Percentiles rank a stretch among this genome's conserved stretches.
Conservation (phyloP, 2,113 vertebrate genomes). For the Ranitomeya imitator region DNA sequence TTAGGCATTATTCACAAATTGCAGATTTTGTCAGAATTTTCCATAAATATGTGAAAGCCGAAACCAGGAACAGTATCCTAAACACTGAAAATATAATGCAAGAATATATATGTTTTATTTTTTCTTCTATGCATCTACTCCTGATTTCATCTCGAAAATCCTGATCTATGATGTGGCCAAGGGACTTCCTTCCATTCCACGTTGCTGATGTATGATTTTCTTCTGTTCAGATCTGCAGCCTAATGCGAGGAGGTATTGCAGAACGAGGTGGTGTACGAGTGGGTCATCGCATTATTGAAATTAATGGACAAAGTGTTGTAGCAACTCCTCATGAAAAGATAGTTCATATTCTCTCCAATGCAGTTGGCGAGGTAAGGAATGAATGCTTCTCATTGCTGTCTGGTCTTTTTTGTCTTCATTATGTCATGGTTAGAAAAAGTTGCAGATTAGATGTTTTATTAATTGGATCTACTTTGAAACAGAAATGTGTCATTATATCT, state of each 20-base stretch:
- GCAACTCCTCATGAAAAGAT: constrained; percentile 96
- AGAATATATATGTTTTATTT: too few species aligned
- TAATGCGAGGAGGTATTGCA: constrained; percentile 96
- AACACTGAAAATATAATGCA: too few species aligned
- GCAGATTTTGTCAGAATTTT: too few species aligned
- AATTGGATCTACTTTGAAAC: neutral
- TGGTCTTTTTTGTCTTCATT: neutral
- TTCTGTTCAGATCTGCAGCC: constrained; percentile 88
- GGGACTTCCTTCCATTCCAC: neutral
- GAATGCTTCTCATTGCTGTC: neutral
- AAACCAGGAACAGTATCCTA: too few species aligned
- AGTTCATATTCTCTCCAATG: constrained; percentile 93
- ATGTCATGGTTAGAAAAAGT: neutral
- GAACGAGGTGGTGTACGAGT: constrained; percentile 95
- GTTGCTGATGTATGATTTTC: neutral
- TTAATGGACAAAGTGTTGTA: constrained; percentile 95
- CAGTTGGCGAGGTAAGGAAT: constrained; percentile 89
- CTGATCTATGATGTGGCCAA: neutral
- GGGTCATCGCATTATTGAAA: constrained; percentile 96
- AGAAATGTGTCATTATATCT: neutral
- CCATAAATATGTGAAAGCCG: too few species aligned
- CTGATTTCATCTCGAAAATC: too few species aligned
- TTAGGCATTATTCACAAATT: too few species aligned
- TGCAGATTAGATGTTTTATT: neutral
- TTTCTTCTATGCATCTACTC: too few species aligned